phyloP scores from a whole-genome alignment of 2,797 vertebrate species.

The Kryptopterus vitreolus region DNA sequence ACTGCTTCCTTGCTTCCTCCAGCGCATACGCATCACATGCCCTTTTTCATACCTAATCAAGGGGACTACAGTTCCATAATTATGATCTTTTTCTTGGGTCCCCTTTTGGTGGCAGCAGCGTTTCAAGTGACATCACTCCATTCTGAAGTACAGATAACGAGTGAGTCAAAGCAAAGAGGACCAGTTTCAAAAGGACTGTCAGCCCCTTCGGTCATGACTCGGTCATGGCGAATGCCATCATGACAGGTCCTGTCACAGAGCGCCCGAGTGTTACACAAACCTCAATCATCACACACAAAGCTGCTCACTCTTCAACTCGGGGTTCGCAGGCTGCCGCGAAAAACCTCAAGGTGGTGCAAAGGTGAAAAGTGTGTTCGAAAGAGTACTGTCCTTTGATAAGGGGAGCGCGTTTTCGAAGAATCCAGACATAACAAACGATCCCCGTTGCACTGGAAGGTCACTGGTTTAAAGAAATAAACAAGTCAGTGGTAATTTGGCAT shows the following conservation, averaged over 20 bases:
- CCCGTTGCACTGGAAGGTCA: neutral
- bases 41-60: neutral
- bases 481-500: neutral
- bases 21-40: neutral
- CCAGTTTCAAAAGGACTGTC: neutral
- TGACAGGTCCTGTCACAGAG: conserved; percentile 34
- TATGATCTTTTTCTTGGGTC: neutral
- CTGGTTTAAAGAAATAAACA: neutral
- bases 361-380: conserved; percentile 32
- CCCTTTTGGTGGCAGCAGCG: neutral
- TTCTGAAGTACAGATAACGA: conserved; percentile 25
- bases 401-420: conserved; percentile 23
- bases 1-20: conserved; percentile 1
- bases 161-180: conserved; percentile 42
- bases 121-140: conserved; percentile 47
- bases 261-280: conserved; percentile 16
- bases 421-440: neutral
- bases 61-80: neutral
- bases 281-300: conserved; percentile 16
- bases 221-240: neutral
- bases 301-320: conserved; percentile 6
- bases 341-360: conserved; percentile 21
- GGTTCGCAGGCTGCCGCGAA: conserved; percentile 22
- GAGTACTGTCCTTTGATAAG: conserved; percentile 33
- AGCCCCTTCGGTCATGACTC: conserved; percentile 8